phyloP scores from a whole-genome alignment of 2,888 invertebrate species.

The Cosmia trapezina region DNA sequence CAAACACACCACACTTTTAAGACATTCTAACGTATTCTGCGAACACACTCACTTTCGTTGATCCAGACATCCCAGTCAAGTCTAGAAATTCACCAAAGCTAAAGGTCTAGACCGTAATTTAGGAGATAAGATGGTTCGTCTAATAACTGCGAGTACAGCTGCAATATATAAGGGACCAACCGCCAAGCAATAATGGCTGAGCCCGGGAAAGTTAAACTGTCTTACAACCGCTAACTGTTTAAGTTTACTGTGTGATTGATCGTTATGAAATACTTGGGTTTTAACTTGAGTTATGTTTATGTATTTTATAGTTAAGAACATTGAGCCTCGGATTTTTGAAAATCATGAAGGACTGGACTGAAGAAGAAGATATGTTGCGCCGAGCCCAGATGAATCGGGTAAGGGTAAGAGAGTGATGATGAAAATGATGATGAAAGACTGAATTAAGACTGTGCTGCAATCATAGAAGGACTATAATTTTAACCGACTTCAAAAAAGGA shows the following conservation, averaged over 20 bases:
- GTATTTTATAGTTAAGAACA: background rate
- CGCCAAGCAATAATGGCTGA: slow-evolving; percentile 39
- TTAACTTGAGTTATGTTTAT: slow-evolving; percentile 9
- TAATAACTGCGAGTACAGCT: slow-evolving; percentile 48
- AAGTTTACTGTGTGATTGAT: slow-evolving; percentile 51
- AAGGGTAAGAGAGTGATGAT: no score
- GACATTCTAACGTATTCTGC: background rate
- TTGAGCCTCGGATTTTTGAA: background rate
- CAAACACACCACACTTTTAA: background rate
- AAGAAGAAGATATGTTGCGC: background rate
- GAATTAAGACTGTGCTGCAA: no score
- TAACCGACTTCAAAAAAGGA: no score
- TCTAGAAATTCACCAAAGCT: slow-evolving; percentile 29
- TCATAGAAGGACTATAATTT: no score
- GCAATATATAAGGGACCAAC: slow-evolving; percentile 44
- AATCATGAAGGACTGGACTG: background rate
- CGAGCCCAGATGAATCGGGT: no score
- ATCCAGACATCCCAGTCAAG: slow-evolving; percentile 39
- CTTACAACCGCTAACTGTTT: slow-evolving; percentile 43
- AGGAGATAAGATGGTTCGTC: slow-evolving; percentile 49
- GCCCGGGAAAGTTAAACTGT: slow-evolving; percentile 44
- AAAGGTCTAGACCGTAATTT: slow-evolving; percentile 51
- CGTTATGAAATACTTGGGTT: slow-evolving; percentile 42
- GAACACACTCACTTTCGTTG: slow-evolving; percentile 11
- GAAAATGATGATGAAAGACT: no score